Base-by-base conservation (phyloP, 2,888 invertebrate genomes). In the Phortica magna region DNA sequence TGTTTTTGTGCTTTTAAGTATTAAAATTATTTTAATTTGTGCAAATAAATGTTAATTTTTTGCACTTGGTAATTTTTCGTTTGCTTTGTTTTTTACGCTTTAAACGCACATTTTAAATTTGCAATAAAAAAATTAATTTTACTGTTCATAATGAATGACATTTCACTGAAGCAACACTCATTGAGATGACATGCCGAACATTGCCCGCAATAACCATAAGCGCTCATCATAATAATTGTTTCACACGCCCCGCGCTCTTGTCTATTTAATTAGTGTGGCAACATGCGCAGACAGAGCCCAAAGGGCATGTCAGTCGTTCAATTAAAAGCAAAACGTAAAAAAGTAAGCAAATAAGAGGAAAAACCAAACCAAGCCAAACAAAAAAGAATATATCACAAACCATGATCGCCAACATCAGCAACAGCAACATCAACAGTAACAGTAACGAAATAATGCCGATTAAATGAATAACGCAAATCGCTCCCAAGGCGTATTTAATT, bases 401-500 rank as follows among this genome's bases (percentile, higher is more conserved):
- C 55, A 17, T n/a, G 17, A 55, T 55, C 55, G 55, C 7, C 53
- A 53, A 7, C 19, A 70, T 9, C 67, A 67, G 7, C 17, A 65
- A 19, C 31, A 55, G n/a, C 41, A 59, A 59, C 74, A 74, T 41
- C 53, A 57, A 43, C 43, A 68, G 43, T 6, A 70, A 5, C 19
- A 48, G 19, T n/a, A 68, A 43, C 12, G 61, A 73, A 71, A 57
- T 55, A 70, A 75, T 70, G 31, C 61, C 70, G 75, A 75, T 75
- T 75, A 70, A 70, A 70, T 70, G 70, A 70, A 70, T 17, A 70
- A 61, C 75, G 55, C 42, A 75, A 75, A 75, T 75, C 70, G 70
- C 48, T 75, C 75, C 75, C 75, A 70, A 75, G 70, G 75, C 75
- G 53, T 75, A 64, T 74, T 64, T 48, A 70, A 70, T 48, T 70